phyloP scores from a whole-genome alignment of 2,797 vertebrate species.

The Heterohyrax brucei region DNA sequence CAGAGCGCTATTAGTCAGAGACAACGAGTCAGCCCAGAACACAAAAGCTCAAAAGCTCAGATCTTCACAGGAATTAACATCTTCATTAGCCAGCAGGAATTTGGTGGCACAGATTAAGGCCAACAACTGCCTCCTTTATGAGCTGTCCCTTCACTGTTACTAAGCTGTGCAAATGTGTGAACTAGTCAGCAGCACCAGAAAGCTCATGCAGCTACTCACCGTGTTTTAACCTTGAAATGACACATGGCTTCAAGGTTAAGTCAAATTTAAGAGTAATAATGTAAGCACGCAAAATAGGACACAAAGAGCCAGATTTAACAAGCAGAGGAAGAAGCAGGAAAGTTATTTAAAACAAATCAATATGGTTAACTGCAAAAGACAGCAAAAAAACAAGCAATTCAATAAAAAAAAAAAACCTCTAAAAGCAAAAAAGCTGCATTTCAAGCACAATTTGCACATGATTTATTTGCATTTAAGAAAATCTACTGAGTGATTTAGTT shows the following conservation, averaged over 20 bases:
- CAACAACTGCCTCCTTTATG: constrained; percentile 76
- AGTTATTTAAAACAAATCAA: constrained; percentile 79
- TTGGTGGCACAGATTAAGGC: constrained; percentile 78
- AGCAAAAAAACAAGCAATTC: constrained; percentile 12
- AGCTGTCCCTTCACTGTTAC: constrained; percentile 85
- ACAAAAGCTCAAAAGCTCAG: constrained; percentile 77
- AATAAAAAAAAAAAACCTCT: not conserved
- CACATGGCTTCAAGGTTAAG: constrained; percentile 82
- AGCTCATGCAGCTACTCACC: constrained; percentile 88
- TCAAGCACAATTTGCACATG: constrained; percentile 83
- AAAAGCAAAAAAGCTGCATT: constrained; percentile 77
- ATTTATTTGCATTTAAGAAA: constrained; percentile 82
- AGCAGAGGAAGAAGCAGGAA: constrained; percentile 81
- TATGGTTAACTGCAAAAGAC: constrained; percentile 72
- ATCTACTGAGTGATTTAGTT: constrained; percentile 85
- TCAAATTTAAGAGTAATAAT: constrained; percentile 65
- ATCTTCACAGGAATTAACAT: constrained; percentile 59
- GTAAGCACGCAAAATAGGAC: constrained; percentile 80
- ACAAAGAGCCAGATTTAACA: constrained; percentile 72
- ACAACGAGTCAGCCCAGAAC: constrained; percentile 76
- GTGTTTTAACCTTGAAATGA: constrained; percentile 80
- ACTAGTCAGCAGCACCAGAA: constrained; percentile 81
- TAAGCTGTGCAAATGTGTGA: constrained; percentile 86
- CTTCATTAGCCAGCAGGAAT: constrained; percentile 78
- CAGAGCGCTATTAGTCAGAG: constrained; percentile 83